Evolutionary conservation across 2,113 vertebrate species (phyloP), one percentile per base, ranked within the genome.

Genomic region (Prinia subflava): DNA sequence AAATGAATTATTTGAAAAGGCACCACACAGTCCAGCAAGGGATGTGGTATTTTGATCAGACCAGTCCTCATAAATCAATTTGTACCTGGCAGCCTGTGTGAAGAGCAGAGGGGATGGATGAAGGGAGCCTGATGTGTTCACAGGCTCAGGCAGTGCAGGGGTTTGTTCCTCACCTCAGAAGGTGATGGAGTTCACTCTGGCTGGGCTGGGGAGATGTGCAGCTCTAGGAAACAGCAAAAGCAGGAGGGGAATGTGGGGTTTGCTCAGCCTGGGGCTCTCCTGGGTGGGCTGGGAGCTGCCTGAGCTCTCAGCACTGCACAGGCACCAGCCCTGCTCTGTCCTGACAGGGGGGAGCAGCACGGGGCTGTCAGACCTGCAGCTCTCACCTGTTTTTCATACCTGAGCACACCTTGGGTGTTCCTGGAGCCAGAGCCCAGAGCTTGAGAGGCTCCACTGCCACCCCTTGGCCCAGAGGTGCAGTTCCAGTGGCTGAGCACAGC

Each of bases 71-170:
- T 42, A 75, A 95, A 91, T 65, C n/a, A 73, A 87, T 89, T 96
- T 69, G 81, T 89, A 46, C 79, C 82, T 59, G 63, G 67, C 77
- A 65, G 63, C 91, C 95, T 94, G 67, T 83, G 74, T 86, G 91
- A 41, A 73, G 74, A 96, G 85, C 57, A 59, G 49, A 83, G 79
- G 90, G 92, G 56, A 33, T 12, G 20, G 75, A 8, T 90, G 86
- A 93, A 84, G 31, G 50, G 84, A 90, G 68, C 53, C 81, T 67
- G 78, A 31, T 37, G 11, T 35, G 25, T 37, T 30, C 71, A 65
- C 50, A 21, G 85, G 78, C 59, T 25, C 14, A 18, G 79, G 76
- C 50, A 23, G 7, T 13, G 75, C 82, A 79, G 60, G 87, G 76
- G 30, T 69, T 96, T 84, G n/a, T n/a, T 18, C 49, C 90, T 87